phyloP scores from a whole-genome alignment of 2,113 vertebrate species.

The Channa argus region DNA sequence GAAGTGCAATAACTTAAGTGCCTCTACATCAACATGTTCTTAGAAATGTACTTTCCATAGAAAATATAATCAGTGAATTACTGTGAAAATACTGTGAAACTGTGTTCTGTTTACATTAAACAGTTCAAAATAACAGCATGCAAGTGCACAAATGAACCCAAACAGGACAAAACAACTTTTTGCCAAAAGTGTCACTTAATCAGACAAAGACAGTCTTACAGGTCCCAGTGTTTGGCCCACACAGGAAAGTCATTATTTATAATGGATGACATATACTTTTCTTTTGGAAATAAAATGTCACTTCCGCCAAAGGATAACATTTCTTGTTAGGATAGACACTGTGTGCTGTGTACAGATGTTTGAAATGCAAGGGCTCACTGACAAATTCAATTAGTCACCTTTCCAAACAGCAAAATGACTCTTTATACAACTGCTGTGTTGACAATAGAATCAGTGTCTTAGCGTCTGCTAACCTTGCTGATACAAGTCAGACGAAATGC shows the following conservation, averaged over 20 bases:
- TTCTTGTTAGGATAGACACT: slow-evolving; percentile 28
- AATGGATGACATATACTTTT: slow-evolving; percentile 42
- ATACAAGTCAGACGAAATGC: slow-evolving; percentile 1
- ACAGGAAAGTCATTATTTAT: slow-evolving; percentile 49
- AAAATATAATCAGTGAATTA: too few species aligned
- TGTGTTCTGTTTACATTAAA: too few species aligned
- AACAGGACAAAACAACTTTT: slow-evolving; percentile 20
- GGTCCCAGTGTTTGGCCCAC: slow-evolving; percentile 34
- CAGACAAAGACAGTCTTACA: slow-evolving; percentile 40
- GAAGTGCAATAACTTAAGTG: too few species aligned
- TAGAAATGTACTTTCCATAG: too few species aligned
- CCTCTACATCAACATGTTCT: too few species aligned
- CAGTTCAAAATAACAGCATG: neutral
- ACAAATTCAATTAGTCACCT: slow-evolving; percentile 10
- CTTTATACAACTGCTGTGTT: slow-evolving; percentile 12
- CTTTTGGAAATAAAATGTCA: slow-evolving; percentile 47
- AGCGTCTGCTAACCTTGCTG: neutral
- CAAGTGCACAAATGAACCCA: slow-evolving; percentile 15
- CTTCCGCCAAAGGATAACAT: slow-evolving; percentile 31
- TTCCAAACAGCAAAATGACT: neutral
- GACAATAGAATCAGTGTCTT: neutral
- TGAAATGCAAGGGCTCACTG: too few species aligned
- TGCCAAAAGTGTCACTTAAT: slow-evolving; percentile 17
- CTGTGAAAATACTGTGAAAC: too few species aligned
- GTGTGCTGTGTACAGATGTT: slow-evolving; percentile 4